Base-by-base conservation (phyloP, 2,797 vertebrate species). In the Amniataba percoides region DNA sequence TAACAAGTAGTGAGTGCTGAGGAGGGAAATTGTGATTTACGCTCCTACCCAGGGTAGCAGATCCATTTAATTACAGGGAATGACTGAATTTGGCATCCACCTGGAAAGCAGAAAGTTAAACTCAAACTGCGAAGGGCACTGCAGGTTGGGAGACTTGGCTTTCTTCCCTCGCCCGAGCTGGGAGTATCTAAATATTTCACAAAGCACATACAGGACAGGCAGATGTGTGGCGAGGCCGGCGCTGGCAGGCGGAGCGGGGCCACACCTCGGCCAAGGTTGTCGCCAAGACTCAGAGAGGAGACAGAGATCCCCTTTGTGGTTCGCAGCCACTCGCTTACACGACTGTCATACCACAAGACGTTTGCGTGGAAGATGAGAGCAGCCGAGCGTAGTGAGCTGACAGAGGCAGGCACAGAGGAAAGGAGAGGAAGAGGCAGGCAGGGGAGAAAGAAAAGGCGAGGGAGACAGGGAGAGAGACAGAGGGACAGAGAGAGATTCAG, bases 301-400 rank as follows among this genome's bases (percentile, higher is more conserved):
- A 81, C 76, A 65, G 72, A 83, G 73, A 83, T 76, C 63, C 60
- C 59, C 68, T 87, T 62, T 85, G 81, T 79, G 85, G 79, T 88
- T 89, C 76, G 56, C 82, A 87, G 79, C 52, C 83, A 65, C 85
- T 80, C 52, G 27, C 81, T 81, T 78, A 84, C 86, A 86, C 25
- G 61, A 74, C 80, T 78, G 83, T 89, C 87, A 80, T 49, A 78
- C 81, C 68, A 78, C 69, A 36, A 78, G 83, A 78, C 39, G 9
- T 61, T 61, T 49, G 73, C 6, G 43, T 70, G 71, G 72, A 78
- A 56, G 80, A 87, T 60, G 81, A 65, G 77, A 88, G 85, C 78
- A 68, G 70, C 70, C 5, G 27, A 85, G 82, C 36, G 42, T n/a
- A 43, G 71, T 19, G 64, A 80, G 83, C 80, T 77, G 85, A 85